Conservation (phyloP, 92 coral and sea anemone species). For the Siderastrea siderea region DNA sequence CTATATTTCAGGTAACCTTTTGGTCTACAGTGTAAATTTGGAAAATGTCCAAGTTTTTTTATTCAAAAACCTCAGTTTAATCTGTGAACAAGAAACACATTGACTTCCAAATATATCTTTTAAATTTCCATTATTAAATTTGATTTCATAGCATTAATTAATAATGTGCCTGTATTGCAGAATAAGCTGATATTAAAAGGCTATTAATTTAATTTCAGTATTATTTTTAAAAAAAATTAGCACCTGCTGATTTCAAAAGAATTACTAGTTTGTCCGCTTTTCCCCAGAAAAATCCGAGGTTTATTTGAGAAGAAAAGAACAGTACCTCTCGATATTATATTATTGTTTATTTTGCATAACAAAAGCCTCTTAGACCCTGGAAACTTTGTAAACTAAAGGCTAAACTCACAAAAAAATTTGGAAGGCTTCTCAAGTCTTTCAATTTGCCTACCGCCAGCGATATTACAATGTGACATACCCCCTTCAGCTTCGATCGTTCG, state of each 20-base stretch:
- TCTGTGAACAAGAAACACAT: too few species aligned
- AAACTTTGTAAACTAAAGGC: background rate
- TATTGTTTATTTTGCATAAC: conserved; percentile 40
- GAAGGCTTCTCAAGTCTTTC: background rate
- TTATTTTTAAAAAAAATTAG: background rate
- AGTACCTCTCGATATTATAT: background rate
- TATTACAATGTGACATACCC: background rate
- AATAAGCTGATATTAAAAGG: background rate
- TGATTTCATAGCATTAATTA: too few species aligned
- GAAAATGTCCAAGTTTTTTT: background rate
- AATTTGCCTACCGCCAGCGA: background rate
- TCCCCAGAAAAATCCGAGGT: conserved; percentile 1
- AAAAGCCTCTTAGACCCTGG: conserved; percentile 32
- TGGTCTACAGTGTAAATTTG: too few species aligned
- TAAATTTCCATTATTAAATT: too few species aligned
- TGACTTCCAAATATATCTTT: background rate
- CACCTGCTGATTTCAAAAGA: background rate
- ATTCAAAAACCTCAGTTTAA: too few species aligned
- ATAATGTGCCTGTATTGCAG: too few species aligned
- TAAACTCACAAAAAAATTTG: background rate
- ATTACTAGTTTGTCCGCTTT: background rate
- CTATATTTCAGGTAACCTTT: too few species aligned
- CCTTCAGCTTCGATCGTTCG: background rate
- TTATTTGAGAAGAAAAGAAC: conserved; percentile 9
- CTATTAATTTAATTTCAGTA: background rate